phyloP scores from a whole-genome alignment of 2,113 vertebrate genomes.

The Fukomys damarensis region DNA sequence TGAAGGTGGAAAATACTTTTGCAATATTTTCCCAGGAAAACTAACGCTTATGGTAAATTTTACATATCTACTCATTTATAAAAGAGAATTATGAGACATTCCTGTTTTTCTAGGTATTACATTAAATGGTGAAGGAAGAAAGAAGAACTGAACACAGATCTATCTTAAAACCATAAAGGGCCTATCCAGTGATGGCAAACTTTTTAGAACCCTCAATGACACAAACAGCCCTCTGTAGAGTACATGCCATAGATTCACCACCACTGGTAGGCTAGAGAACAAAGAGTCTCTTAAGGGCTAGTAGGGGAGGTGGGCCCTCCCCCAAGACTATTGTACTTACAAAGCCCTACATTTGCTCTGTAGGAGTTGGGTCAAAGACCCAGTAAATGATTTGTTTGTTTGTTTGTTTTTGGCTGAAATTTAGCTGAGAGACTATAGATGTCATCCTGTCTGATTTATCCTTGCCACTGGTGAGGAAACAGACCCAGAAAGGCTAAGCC shows the following conservation, averaged over 20 bases:
- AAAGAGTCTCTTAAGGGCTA: background rate
- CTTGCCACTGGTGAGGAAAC: background rate
- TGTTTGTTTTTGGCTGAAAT: background rate
- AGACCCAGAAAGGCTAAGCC: background rate
- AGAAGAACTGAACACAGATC: background rate
- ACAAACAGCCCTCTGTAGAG: background rate
- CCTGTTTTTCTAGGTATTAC: background rate
- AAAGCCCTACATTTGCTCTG: background rate
- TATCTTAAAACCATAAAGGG: background rate
- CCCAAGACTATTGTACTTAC: no score
- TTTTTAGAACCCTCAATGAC: background rate
- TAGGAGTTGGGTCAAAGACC: background rate
- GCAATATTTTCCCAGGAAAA: background rate
- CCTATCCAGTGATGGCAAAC: background rate
- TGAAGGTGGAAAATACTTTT: background rate
- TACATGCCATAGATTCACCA: background rate
- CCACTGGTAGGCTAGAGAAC: background rate
- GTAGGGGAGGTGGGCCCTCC: rapidly evolving
- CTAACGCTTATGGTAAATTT: background rate
- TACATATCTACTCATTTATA: background rate
- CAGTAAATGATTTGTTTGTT: background rate
- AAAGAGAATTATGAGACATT: background rate
- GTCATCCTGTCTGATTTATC: background rate
- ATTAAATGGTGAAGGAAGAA: background rate
- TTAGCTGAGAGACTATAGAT: background rate